phyloP scores from a whole-genome alignment of 2,113 vertebrate species.

The Clarias batrachus region DNA sequence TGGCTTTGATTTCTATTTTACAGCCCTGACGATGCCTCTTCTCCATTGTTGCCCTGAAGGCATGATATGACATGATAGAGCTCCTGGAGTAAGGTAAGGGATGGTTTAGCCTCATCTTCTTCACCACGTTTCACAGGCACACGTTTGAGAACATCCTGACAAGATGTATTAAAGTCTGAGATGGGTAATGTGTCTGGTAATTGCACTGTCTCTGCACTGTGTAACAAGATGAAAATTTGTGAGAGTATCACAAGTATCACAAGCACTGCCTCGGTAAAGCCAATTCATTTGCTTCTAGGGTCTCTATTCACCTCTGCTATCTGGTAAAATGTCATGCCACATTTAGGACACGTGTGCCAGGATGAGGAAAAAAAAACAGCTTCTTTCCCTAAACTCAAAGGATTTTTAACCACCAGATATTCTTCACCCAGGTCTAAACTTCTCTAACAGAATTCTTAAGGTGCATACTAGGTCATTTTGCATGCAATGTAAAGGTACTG shows the following conservation, averaged over 20 bases:
- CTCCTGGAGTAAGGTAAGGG: neutral
- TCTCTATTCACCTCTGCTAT: neutral
- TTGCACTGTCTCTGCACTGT: neutral
- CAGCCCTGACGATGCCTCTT: slow-evolving; percentile 63
- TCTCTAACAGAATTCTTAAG: neutral
- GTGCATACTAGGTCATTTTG: too few species aligned
- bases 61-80: slow-evolving; percentile 34
- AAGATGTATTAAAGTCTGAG: neutral
- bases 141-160: neutral
- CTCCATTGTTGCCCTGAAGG: slow-evolving; percentile 46
- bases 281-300: neutral
- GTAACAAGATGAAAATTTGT: neutral
- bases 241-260: neutral
- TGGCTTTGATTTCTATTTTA: slow-evolving; percentile 59
- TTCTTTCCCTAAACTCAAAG: neutral
- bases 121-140: neutral
- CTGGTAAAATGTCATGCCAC: neutral
- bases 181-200: slow-evolving; percentile 6
- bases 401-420: neutral
- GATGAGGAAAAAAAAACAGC: neutral
- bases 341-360: neutral
- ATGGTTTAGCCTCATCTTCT: neutral
- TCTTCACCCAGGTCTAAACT: neutral
- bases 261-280: neutral
- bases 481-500: neutral